A percentile compares a stretch with the other conserved stretches of the same genome.
Evolutionary conservation across 2,888 invertebrate genomes (phyloP).

Genomic region (Lacanobia wlatinum): DNA sequence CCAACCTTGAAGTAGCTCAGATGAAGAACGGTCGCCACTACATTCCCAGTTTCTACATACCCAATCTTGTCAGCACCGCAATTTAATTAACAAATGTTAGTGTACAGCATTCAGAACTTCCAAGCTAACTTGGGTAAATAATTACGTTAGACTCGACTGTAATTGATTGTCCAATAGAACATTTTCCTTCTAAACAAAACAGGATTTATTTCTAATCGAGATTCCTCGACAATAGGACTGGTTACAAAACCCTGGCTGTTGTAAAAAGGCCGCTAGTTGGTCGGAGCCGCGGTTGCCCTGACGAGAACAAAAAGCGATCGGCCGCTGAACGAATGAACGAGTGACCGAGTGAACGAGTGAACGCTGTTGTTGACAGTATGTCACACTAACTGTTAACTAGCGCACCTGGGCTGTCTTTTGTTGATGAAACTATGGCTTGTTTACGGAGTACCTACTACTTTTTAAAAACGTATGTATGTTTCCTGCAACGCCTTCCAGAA

Average conservation of each 20-base stretch:
- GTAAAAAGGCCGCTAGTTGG: conserved; percentile 45
- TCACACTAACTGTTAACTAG: conserved; percentile 32
- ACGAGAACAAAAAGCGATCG: conserved; percentile 44
- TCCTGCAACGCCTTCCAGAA: not conserved
- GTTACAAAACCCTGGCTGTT: conserved; percentile 36
- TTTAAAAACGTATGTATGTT: not conserved
- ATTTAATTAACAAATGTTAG: conserved; percentile 34
- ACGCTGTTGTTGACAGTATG: conserved; percentile 37
- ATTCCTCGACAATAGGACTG: conserved; percentile 25
- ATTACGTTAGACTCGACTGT: conserved; percentile 11
- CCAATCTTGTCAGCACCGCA: conserved; percentile 1
- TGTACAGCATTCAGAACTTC: conserved; percentile 10
- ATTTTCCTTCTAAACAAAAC: conserved; percentile 17
- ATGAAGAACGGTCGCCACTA: not conserved
- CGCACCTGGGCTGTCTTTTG: conserved; percentile 9
- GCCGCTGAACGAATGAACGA: conserved; percentile 14
- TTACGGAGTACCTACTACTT: not conserved
- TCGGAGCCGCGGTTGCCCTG: conserved; percentile 8
- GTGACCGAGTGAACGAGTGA: conserved; percentile 23
- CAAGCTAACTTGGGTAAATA: conserved; percentile 14
- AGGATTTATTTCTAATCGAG: conserved; percentile 38
- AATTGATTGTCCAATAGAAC: conserved; percentile 21
- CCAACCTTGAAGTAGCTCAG: conserved; percentile 3
- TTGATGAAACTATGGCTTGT: not conserved
- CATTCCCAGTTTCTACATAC: conserved; percentile 8